These are phyloP conservation scores for Drosophila seguyi DNA, from an alignment of 1,140 invertebrate genomes.

Conservation along the genomic window DNA sequence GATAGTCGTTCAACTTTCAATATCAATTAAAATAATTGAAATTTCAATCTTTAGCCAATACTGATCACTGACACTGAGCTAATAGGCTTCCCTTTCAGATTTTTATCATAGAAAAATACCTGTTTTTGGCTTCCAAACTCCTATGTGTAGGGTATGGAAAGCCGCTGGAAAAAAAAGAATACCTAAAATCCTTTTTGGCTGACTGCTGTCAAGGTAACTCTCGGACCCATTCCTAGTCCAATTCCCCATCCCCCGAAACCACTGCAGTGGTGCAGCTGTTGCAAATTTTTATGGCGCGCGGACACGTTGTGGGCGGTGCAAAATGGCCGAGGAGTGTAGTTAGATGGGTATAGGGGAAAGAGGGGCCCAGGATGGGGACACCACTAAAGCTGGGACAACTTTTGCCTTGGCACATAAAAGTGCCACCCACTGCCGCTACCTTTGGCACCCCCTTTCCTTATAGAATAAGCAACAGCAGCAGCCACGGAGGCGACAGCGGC, in stretches of 20 bases:
- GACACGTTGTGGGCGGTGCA: constrained; percentile 71
- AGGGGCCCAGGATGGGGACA: constrained; percentile 2
- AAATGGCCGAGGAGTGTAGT: constrained; percentile 13
- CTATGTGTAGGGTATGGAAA: constrained; percentile 52
- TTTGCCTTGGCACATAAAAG: constrained; percentile 80
- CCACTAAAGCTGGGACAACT: constrained; percentile 76
- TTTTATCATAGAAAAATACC: too few species aligned
- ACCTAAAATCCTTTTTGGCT: constrained; percentile 73
- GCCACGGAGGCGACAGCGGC: constrained; percentile 36
- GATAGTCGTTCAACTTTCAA: neutral
- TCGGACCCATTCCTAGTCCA: constrained; percentile 54
- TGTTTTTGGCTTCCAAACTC: neutral
- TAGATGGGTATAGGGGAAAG: neutral
- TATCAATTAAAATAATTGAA: neutral
- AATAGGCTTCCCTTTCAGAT: neutral
- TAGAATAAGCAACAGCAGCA: constrained; percentile 26
- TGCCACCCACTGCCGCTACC: constrained; percentile 26
- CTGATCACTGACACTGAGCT: neutral
- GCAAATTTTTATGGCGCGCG: constrained; percentile 81
- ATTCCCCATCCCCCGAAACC: constrained; percentile 41
- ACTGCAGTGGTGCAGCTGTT: constrained; percentile 71
- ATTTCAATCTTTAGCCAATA: too few species aligned
- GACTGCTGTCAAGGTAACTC: constrained; percentile 76
- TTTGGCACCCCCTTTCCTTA: constrained; percentile 7
- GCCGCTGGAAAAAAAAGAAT: constrained; percentile 17